Percentiles rank a stretch among this genome's conserved stretches.
phyloP scores from a whole-genome alignment of 2,113 vertebrate species.

The human region DNA sequence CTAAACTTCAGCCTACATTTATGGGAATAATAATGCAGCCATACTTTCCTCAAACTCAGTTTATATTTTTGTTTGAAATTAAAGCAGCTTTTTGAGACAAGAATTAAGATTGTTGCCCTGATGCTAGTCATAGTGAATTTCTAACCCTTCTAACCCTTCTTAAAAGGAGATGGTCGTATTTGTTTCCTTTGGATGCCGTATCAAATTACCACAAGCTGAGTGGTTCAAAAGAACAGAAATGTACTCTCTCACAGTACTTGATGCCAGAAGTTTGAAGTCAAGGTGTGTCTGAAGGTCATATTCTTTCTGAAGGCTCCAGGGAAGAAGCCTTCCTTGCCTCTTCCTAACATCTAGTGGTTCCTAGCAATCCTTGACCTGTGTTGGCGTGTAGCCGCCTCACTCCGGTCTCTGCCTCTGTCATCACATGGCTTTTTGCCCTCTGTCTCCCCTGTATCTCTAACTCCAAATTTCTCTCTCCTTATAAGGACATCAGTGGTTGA shows the following conservation, averaged over 20 bases:
- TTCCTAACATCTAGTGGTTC: background rate
- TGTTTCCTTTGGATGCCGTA: background rate
- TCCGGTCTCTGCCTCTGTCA: background rate
- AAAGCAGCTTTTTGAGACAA: background rate
- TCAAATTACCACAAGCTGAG: background rate
- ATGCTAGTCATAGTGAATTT: background rate
- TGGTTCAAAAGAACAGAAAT: background rate
- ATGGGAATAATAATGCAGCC: background rate
- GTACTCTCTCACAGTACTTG: background rate
- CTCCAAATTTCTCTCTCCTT: background rate
- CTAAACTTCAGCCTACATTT: background rate
- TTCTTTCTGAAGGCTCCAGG: background rate
- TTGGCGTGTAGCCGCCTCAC: background rate
- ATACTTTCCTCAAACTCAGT: background rate
- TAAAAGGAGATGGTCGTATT: background rate
- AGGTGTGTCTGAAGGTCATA: background rate
- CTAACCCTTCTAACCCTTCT: conserved; percentile 4
- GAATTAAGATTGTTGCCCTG: background rate
- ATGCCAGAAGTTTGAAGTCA: background rate
- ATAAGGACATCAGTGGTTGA: background rate
- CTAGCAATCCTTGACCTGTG: background rate
- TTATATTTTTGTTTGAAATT: background rate
- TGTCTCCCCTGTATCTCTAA: background rate
- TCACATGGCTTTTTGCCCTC: background rate
- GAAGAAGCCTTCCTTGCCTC: background rate